Base-by-base conservation (phyloP, 2,888 invertebrate species). In the Leucozona laternaria region DNA sequence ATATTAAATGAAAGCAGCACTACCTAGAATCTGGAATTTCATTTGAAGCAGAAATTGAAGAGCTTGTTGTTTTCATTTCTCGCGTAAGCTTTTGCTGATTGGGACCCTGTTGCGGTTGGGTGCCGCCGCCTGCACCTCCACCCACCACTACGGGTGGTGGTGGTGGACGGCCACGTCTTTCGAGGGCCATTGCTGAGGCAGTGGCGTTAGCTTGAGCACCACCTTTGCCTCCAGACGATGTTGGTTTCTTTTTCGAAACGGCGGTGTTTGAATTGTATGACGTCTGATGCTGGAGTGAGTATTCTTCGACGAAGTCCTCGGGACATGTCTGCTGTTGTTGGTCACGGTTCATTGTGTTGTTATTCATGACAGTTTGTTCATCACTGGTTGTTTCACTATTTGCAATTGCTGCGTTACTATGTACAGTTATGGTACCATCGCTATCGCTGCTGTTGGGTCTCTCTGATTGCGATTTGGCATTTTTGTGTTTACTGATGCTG, bases 11-110 rank as follows among this genome's bases (percentile, higher is more conserved):
- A 88, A 89, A 88, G 90, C 90, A 91, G 91, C 93, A 92, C 92
- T 92, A 93, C 93, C 92, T 92, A 93, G 92, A 91, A 90, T 92
- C 92, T 88, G 93, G 92, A 89, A 92, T 91, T 91, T 92, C 92
- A 91, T 92, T 92, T 90, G 92, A 90, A 90, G 92, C 88, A 89
- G 91, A 89, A 89, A 88, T 89, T 81, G 88, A 86, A 79, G 89
- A 89, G 85, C 90, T 88, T 80, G 90, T 88, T 79, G 90, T 88
- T 84, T 89, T 89, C 50, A 89, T 85, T 79, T 89, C 89, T 66
- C 88, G 90, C 88, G 89, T 90, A 78, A 90, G 90, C 89, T 92
- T 92, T 81, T 91, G 90, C 78, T 89, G 88, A 88, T 86, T 85
- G 79, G 81, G 64, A 64, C 68, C 83, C 64, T 86, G 87, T 71